Evolutionary conservation across 2,888 invertebrate species (phyloP).

Genomic region (Drosophila atroscutellata): DNA sequence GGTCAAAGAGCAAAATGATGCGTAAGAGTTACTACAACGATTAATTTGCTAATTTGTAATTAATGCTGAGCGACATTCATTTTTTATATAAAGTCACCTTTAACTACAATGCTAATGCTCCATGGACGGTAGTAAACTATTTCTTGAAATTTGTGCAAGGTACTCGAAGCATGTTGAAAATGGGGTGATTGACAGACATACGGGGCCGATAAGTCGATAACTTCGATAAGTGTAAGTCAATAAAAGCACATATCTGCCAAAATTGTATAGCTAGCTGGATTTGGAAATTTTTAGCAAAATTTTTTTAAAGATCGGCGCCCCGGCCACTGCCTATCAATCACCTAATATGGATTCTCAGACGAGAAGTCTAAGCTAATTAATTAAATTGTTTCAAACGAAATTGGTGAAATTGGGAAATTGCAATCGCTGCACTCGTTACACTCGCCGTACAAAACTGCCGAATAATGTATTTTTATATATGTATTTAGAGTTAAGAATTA

Average conservation of each 20-base stretch:
- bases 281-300: background rate
- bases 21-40: background rate
- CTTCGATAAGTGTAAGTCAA: background rate
- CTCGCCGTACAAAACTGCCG: too few relatives aligned
- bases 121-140: background rate
- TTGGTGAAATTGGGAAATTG: too few relatives aligned
- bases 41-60: background rate
- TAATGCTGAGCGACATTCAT: background rate
- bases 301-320: background rate
- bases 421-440: too few relatives aligned
- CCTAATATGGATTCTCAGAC: too few relatives aligned
- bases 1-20: background rate
- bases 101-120: background rate
- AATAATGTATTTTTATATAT: too few relatives aligned
- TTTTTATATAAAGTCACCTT: background rate
- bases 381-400: too few relatives aligned
- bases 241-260: background rate
- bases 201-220: background rate
- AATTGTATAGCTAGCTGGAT: background rate
- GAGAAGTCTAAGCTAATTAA: too few relatives aligned
- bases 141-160: background rate
- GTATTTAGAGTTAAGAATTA: too few relatives aligned
- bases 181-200: too few relatives aligned
- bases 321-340: too few relatives aligned
- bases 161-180: too few relatives aligned